Percentiles rank a stretch among this genome's conserved stretches.
Conservation (phyloP, 1,140 invertebrate genomes). For the Tetraneura akinire region DNA sequence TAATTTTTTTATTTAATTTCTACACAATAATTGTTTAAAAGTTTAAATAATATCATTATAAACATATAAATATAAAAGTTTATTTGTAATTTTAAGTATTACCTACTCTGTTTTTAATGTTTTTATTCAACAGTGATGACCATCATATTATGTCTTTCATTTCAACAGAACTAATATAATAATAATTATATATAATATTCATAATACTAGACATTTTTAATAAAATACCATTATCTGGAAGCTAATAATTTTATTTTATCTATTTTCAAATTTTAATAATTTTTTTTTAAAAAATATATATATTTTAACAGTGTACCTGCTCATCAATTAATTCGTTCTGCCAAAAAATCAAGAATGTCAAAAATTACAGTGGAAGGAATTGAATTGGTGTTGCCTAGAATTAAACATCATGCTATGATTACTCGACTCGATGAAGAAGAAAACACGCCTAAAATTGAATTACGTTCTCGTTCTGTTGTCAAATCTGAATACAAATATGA, state of each 20-base stretch:
- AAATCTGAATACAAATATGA: slow-evolving; percentile 49
- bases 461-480: slow-evolving; percentile 28
- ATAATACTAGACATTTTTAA: too few species aligned
- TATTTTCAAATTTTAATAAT: background rate
- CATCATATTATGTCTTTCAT: too few species aligned
- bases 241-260: background rate
- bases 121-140: too few species aligned
- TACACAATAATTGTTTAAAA: too few species aligned
- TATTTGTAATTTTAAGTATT: too few species aligned
- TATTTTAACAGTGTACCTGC: slow-evolving; percentile 25
- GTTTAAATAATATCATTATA: too few species aligned
- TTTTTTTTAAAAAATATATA: too few species aligned
- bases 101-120: too few species aligned
- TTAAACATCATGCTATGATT: slow-evolving; percentile 45
- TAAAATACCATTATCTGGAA: too few species aligned
- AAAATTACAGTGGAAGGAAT: slow-evolving; percentile 43
- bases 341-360: slow-evolving; percentile 24
- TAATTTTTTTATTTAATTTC: slow-evolving; percentile 17
- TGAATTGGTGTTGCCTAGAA: slow-evolving; percentile 16
- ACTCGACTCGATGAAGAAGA: slow-evolving; percentile 31
- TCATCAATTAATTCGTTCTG: slow-evolving; percentile 46
- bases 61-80: too few species aligned
- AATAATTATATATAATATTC: too few species aligned
- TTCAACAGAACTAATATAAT: too few species aligned
- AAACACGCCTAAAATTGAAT: slow-evolving; percentile 22